Conservation (phyloP, 2,113 vertebrate species). For the Emydura subglobosa region DNA sequence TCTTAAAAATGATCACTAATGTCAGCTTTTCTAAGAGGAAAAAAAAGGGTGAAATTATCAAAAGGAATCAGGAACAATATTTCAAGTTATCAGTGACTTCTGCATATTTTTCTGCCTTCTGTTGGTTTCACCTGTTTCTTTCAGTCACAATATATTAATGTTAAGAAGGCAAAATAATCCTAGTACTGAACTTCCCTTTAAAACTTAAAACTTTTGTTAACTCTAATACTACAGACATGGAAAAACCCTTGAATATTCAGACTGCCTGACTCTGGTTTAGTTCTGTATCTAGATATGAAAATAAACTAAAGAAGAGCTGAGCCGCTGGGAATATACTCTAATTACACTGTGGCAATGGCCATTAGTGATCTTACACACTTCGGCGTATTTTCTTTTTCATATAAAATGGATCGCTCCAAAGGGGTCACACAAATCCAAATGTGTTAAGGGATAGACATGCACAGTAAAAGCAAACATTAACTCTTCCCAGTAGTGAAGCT, state of each 20-base stretch:
- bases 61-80: neutral
- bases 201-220: neutral
- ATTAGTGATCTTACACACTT: neutral
- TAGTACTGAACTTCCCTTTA: too few relatives aligned
- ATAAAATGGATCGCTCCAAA: neutral
- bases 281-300: rapidly evolving
- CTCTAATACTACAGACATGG: neutral
- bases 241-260: neutral
- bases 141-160: too few relatives aligned
- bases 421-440: neutral
- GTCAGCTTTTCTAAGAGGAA: too few relatives aligned
- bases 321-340: neutral
- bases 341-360: rapidly evolving
- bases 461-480: neutral
- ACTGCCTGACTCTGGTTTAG: rapidly evolving
- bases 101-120: neutral
- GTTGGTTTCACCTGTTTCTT: too few relatives aligned
- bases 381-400: neutral
- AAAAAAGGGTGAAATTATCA: neutral
- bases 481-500: neutral
- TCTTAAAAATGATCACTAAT: neutral
- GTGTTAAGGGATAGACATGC: neutral
- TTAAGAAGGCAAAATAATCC: too few relatives aligned
- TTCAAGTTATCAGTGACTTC: neutral
- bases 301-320: neutral